Conservation (phyloP, 2,113 vertebrate genomes). For the Uria lomvia region DNA sequence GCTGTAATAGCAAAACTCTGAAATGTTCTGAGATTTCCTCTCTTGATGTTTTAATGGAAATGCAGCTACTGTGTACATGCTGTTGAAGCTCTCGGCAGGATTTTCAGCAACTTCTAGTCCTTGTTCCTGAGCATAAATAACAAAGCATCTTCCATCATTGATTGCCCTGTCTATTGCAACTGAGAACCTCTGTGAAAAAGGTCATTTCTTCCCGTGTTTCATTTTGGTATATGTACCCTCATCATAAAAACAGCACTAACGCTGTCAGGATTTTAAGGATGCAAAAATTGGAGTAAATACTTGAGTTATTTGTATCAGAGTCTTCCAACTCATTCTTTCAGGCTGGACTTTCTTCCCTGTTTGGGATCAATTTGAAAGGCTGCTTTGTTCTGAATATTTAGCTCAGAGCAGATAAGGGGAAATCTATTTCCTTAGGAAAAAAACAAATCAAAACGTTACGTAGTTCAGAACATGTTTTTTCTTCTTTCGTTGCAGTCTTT, state of each 20-base stretch:
- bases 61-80: not conserved
- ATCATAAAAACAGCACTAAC: not conserved
- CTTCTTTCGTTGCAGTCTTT: not conserved
- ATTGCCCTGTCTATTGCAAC: not conserved
- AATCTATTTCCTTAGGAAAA: not conserved
- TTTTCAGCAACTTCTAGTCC: not conserved
- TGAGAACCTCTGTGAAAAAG: not conserved
- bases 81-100: not conserved
- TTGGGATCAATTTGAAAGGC: not conserved
- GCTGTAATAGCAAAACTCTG: not conserved
- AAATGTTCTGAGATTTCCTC: not conserved
- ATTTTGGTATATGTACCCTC: not conserved
- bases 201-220: not conserved
- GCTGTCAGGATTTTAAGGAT: not conserved
- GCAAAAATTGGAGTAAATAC: not conserved
- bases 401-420: not conserved
- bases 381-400: not conserved
- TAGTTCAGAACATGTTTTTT: not conserved
- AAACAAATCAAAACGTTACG: rapidly evolving
- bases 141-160: not conserved
- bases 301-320: not conserved
- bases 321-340: not conserved
- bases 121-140: not conserved
- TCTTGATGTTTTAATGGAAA: not conserved
- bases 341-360: not conserved